A percentile compares a stretch with the other conserved stretches of the same genome.
These are phyloP conservation scores for Spodoptera picta DNA, from an alignment of 2,888 invertebrate genomes.

Conservation along the genomic window DNA sequence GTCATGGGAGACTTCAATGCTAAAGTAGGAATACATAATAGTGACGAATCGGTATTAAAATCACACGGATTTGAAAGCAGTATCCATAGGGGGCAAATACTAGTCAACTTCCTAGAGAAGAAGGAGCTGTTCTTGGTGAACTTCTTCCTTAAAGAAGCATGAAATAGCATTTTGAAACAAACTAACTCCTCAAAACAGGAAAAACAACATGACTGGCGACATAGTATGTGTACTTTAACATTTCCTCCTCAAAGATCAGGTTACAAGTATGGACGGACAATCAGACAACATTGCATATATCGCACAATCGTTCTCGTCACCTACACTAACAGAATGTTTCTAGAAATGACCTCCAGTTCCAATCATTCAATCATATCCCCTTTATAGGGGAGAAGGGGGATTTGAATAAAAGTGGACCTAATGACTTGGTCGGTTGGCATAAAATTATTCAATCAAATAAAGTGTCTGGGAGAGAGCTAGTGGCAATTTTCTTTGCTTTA, in stretches of 20 bases:
- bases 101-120: no score
- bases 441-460: slow-evolving; percentile 38
- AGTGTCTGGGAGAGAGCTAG: slow-evolving; percentile 13
- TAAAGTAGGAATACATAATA: no score
- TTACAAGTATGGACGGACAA: neutral
- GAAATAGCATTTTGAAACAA: no score
- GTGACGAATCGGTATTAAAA: no score
- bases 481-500: neutral
- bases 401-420: slow-evolving; percentile 27
- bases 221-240: neutral
- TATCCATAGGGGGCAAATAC: no score
- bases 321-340: slow-evolving; percentile 30
- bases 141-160: no score
- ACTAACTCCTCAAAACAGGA: no score
- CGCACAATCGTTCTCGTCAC: slow-evolving; percentile 12
- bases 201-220: no score
- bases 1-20: no score
- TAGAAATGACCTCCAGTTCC: slow-evolving; percentile 45
- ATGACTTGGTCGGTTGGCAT: slow-evolving; percentile 5
- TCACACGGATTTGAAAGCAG: no score
- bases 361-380: slow-evolving; percentile 66
- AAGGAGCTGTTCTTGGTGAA: no score
- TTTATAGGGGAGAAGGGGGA: slow-evolving; percentile 37
- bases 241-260: neutral
- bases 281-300: slow-evolving; percentile 16